phyloP scores from a whole-genome alignment of 2,888 invertebrate species.

The Oeneis ivallda region DNA sequence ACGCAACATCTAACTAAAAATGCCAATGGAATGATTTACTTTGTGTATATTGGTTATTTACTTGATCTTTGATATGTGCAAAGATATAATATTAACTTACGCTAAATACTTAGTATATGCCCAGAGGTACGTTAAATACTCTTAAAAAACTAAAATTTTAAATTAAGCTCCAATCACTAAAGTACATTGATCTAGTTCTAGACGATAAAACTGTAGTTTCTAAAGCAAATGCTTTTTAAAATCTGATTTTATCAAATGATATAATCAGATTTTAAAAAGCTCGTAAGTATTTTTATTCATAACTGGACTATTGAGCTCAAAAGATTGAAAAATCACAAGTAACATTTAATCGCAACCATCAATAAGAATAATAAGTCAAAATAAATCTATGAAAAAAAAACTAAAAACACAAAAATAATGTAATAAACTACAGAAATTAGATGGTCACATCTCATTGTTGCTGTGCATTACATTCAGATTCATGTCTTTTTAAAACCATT shows the following conservation, averaged over 20 bases:
- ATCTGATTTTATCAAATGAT: too few species aligned
- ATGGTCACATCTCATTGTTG: too few species aligned
- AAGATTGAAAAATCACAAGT: neutral
- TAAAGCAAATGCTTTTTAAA: too few species aligned
- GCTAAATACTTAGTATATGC: conserved; percentile 37
- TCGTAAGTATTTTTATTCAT: neutral
- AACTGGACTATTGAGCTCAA: neutral
- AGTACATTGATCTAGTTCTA: conserved; percentile 41
- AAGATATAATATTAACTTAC: conserved; percentile 33
- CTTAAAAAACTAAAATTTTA: conserved; percentile 35
- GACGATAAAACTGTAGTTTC: conserved; percentile 28
- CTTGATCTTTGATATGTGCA: conserved; percentile 36
- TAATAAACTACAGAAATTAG: too few species aligned
- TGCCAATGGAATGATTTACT: conserved; percentile 11
- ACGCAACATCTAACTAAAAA: conserved; percentile 1
- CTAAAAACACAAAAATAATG: too few species aligned
- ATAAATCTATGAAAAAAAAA: neutral
- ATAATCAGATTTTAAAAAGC: conserved; percentile 5
- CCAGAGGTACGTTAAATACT: conserved; percentile 40
- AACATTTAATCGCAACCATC: neutral
- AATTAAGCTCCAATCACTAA: conserved; percentile 44
- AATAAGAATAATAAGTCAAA: neutral
- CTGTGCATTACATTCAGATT: too few species aligned
- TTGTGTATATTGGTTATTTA: neutral
- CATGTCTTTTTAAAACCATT: too few species aligned